A percentile compares a stretch with the other conserved stretches of the same genome.
Evolutionary conservation across 2,888 invertebrate species (phyloP).

Genomic region (Allolobophora icterica): DNA sequence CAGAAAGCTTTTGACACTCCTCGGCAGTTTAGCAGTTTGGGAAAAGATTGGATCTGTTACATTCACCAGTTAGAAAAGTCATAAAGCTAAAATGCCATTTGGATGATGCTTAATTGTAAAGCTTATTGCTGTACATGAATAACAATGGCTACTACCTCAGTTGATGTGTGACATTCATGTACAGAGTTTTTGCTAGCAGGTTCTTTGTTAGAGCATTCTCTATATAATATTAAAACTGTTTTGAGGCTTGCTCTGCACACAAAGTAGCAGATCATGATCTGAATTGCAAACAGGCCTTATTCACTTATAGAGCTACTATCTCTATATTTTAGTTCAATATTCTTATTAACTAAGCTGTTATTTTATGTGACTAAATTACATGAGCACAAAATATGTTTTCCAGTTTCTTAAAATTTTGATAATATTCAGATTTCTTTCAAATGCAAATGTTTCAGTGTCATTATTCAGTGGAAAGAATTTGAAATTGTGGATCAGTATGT

Average conservation of each 20-base stretch:
- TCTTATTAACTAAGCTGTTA: neutral
- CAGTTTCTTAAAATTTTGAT: too few species aligned
- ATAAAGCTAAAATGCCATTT: neutral
- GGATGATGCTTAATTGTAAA: neutral
- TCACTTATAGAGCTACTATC: neutral
- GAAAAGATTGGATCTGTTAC: neutral
- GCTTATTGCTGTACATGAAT: neutral
- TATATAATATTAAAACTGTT: neutral
- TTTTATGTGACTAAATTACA: neutral
- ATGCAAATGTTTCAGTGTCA: too few species aligned
- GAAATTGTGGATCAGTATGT: neutral
- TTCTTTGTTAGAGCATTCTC: neutral
- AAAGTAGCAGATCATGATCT: neutral
- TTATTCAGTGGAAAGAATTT: too few species aligned
- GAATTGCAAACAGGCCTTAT: neutral
- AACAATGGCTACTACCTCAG: neutral
- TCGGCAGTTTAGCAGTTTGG: slow-evolving; percentile 5
- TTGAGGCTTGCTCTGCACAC: neutral
- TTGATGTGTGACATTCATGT: neutral
- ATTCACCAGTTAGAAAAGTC: neutral
- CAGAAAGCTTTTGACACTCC: neutral
- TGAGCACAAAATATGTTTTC: too few species aligned
- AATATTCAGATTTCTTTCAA: too few species aligned
- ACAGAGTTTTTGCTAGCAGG: neutral
- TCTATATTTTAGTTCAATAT: neutral